These are phyloP conservation scores for Porphyrio hochstetteri DNA, from an alignment of 2,113 vertebrate species.

Conservation along the genomic window DNA sequence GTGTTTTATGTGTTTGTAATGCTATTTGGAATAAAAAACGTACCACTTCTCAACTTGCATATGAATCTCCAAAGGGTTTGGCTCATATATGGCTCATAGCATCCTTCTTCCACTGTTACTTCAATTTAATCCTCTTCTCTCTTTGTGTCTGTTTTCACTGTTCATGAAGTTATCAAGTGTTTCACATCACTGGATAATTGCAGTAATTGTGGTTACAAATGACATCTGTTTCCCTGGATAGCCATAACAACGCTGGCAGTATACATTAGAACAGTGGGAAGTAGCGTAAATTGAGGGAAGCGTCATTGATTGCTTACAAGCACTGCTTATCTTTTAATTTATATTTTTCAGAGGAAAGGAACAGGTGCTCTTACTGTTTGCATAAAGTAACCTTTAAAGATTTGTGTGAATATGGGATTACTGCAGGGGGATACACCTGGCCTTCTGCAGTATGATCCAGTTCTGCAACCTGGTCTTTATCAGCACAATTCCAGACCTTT, in stretches of 20 bases:
- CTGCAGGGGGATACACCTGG: background rate
- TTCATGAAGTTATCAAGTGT: background rate
- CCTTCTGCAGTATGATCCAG: background rate
- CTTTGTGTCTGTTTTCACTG: background rate
- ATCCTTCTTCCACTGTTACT: background rate
- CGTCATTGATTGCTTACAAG: background rate
- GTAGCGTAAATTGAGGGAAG: background rate
- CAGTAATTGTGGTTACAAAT: background rate
- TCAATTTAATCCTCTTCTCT: background rate
- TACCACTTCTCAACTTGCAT: background rate
- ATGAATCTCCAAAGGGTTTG: background rate
- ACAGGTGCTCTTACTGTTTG: background rate
- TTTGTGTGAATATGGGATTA: background rate
- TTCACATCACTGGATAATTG: background rate
- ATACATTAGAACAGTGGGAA: background rate
- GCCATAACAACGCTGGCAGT: background rate
- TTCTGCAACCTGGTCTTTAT: background rate
- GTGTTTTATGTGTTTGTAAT: background rate
- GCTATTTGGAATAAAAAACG: background rate
- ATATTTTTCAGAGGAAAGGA: background rate
- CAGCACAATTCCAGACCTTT: background rate
- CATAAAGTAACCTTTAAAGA: background rate
- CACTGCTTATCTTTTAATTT: background rate
- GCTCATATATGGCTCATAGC: background rate
- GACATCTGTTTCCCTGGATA: constrained; percentile 17